Conservation (phyloP, 2,888 invertebrate genomes). For the Lacanobia oleracea region DNA sequence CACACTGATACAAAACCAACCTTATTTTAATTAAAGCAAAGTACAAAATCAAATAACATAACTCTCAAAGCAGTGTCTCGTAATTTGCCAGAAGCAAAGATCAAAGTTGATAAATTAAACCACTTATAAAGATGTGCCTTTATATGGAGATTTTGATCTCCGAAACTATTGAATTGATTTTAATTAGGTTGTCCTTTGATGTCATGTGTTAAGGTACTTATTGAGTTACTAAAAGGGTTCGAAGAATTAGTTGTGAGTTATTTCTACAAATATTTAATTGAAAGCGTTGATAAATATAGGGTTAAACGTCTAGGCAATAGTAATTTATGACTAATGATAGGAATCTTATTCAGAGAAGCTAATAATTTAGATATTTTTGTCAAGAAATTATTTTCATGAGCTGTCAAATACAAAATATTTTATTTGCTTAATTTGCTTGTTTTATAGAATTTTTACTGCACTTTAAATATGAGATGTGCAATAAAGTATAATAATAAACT, state of each 20-base stretch:
- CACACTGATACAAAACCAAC: conserved; percentile 26
- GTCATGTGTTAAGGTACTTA: conserved; percentile 34
- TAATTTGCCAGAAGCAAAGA: conserved; percentile 57
- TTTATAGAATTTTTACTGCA: too few relatives aligned
- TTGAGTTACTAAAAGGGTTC: conserved; percentile 12
- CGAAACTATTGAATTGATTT: conserved; percentile 59
- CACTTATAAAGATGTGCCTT: conserved; percentile 57
- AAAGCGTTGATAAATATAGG: conserved; percentile 7
- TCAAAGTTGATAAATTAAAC: conserved; percentile 68
- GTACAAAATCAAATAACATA: conserved; percentile 25
- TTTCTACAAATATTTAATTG: conserved; percentile 13
- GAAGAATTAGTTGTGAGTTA: conserved; percentile 17
- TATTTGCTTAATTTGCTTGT: too few relatives aligned
- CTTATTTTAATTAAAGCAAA: not conserved
- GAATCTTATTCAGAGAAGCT: too few relatives aligned
- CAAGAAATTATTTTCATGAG: too few relatives aligned
- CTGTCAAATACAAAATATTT: too few relatives aligned
- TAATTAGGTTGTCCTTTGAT: conserved; percentile 62
- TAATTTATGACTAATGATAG: not conserved
- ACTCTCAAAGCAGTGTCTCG: conserved; percentile 16
- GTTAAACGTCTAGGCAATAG: not conserved
- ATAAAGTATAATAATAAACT: too few relatives aligned
- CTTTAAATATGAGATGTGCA: too few relatives aligned
- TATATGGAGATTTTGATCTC: conserved; percentile 50
- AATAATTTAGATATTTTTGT: too few relatives aligned